Conservation (phyloP, 2,113 vertebrate genomes). For the Rhinolophus ferrumequinum region DNA sequence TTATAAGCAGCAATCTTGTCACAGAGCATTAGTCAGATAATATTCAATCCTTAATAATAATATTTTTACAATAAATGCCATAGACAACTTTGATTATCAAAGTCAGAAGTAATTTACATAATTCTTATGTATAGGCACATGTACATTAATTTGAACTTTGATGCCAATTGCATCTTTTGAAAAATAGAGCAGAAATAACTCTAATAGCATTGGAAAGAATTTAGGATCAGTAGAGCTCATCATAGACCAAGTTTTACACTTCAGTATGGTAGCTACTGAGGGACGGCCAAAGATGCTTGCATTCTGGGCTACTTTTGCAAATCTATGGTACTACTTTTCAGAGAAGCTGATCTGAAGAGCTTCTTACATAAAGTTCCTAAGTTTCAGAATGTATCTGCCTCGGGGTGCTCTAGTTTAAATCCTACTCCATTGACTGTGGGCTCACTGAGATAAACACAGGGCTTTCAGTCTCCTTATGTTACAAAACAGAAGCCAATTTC, state of each 20-base stretch:
- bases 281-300: not conserved
- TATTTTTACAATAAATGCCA: not conserved
- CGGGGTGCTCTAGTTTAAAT: not conserved
- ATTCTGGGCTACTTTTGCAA: not conserved
- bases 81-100: not conserved
- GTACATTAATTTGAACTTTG: slow-evolving; percentile 60
- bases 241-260: not conserved
- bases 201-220: slow-evolving; percentile 39
- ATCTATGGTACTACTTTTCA: not conserved
- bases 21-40: not conserved
- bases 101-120: slow-evolving; percentile 4
- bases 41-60: not conserved
- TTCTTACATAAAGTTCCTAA: not conserved
- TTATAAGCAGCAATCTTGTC: not conserved
- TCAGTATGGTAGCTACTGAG: not conserved
- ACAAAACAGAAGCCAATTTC: not conserved
- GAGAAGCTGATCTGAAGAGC: not conserved
- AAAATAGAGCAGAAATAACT: slow-evolving; percentile 49
- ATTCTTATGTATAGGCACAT: not conserved
- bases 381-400: not conserved
- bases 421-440: not conserved
- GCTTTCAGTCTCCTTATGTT: not conserved
- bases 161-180: slow-evolving; percentile 62
- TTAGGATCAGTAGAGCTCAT: not conserved
- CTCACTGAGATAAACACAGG: not conserved